Base-by-base conservation (phyloP, 2,113 vertebrate genomes). In the Lethenteron camtschaticum region DNA sequence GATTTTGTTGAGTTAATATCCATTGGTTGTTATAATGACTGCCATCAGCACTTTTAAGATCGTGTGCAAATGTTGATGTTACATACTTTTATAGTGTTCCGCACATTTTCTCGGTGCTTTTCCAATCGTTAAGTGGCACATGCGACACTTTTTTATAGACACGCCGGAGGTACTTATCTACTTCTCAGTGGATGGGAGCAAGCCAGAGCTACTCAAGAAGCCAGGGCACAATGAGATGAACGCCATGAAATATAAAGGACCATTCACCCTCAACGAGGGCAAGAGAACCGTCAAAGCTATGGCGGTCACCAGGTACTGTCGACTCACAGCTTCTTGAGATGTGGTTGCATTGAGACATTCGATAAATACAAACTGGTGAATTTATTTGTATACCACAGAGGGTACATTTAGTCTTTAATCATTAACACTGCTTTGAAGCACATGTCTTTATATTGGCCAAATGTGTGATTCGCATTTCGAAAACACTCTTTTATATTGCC, bases 181-280 rank as follows among this genome's bases (percentile, higher is more conserved):
- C 80, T 97, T 84, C 75, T 90, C 90, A 1, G 71, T 95, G 78
- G 87, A 96, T 74, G 88, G 94, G 70, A 89, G 81, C 68, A 89
- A 82, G 72, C 91, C 90, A 14, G 80, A 87, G 72, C 70, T 79
- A 63, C 9, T 71, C 60, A 83, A 78, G 76, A 85, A 76, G 75
- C 70, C 72, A 18, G 75, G 78, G 24, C 73, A 72, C 68, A 74
- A 80, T 68, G 79, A 81, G n/a, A 75, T 73, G 73, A 83, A 74
- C 74, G 86, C 85, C 8, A 75, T 85, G 69, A 87, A 81, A 70
- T 97, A 92, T 78, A 78, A 69, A 1, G 76, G 76, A 55, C 86
- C 85, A 41, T 80, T 96, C 56, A 70, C 75, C 10, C 75, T 96
- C 69, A 88, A 86, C 7, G 79, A 78, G 60, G 91, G 94, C 8